Evolutionary conservation across 2,113 vertebrate species (phyloP).

Genomic region (Chamaetylas fuelleborni): DNA sequence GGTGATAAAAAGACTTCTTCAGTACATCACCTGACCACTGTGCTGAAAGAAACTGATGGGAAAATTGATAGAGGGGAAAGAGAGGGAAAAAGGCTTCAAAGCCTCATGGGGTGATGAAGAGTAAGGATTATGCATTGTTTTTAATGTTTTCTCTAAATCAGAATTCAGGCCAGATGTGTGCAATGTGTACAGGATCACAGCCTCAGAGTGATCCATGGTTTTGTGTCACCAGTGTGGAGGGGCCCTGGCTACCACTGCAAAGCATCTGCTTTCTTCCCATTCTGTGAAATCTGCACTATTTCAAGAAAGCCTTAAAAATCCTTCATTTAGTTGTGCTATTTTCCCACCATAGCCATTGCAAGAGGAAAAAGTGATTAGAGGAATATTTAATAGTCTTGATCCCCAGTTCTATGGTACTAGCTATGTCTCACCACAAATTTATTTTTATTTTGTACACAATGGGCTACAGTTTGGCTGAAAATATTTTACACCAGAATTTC

Average conservation of each 20-base stretch:
- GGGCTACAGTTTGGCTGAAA: not conserved
- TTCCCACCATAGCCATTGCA: not conserved
- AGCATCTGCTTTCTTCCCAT: not conserved
- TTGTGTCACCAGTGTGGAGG: not conserved
- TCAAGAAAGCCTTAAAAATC: not conserved
- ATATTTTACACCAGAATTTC: not conserved
- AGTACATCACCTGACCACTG: not conserved
- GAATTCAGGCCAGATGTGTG: not conserved
- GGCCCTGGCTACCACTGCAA: not conserved
- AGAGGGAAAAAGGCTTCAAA: not conserved
- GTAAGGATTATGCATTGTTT: not conserved
- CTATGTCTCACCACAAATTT: not conserved
- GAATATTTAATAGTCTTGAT: not conserved
- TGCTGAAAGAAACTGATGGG: not conserved
- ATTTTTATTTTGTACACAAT: conserved; percentile 4
- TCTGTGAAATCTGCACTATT: not conserved
- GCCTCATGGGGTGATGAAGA: not conserved
- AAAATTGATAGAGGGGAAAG: not conserved
- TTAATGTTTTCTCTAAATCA: not conserved
- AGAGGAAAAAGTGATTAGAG: not conserved
- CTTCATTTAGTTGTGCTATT: not conserved
- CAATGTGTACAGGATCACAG: not conserved
- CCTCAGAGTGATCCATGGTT: not conserved
- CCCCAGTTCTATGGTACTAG: not conserved
- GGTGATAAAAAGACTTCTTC: not conserved